Evolutionary conservation across 1,140 invertebrate species (phyloP).

Genomic region (Agrilus planipennis): DNA sequence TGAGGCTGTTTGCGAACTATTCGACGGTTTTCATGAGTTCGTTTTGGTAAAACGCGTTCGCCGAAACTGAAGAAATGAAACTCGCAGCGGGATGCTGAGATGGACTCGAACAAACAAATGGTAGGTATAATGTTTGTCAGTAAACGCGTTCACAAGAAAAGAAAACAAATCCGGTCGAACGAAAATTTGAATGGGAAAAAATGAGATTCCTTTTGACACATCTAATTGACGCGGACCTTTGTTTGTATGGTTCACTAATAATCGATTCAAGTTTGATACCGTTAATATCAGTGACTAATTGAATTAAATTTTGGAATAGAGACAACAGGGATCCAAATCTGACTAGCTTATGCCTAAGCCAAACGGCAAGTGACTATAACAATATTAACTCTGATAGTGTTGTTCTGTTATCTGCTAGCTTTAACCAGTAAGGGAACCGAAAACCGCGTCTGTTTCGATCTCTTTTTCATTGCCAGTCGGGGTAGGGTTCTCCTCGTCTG

Average conservation of each 20-base stretch:
- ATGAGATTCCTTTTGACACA: no score
- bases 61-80: no score
- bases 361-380: conserved; percentile 36
- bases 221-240: no score
- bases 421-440: conserved; percentile 7
- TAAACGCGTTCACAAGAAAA: no score
- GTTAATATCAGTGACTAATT: conserved; percentile 37
- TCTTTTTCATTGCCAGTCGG: conserved; percentile 3
- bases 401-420: conserved; percentile 28
- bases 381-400: conserved; percentile 36
- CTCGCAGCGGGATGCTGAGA: no score
- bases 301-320: conserved; percentile 34
- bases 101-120: no score
- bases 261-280: conserved; percentile 31
- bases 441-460: background rate
- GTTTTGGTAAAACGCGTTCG: background rate
- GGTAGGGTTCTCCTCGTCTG: background rate
- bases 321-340: conserved; percentile 32
- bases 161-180: no score
- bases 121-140: no score
- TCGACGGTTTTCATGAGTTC: background rate
- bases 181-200: no score
- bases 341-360: conserved; percentile 36
- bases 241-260: conserved; percentile 30
- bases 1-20: conserved; percentile 26